Percentiles rank a stretch among this genome's conserved stretches.
phyloP scores from a whole-genome alignment of 2,888 invertebrate genomes.

The Polydrusus tereticollis region DNA sequence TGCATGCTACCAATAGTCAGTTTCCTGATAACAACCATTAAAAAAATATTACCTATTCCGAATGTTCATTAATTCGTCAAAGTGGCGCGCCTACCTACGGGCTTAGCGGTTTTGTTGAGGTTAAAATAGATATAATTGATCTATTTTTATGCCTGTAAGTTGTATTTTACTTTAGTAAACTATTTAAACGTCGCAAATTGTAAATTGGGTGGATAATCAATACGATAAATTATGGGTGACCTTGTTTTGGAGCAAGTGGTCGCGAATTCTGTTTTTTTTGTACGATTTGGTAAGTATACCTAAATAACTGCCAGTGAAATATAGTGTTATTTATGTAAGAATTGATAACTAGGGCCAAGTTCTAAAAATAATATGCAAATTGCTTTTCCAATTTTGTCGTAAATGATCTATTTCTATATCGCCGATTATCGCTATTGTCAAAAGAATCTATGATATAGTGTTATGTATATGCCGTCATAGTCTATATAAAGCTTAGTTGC shows the following conservation, averaged over 20 bases:
- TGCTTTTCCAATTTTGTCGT: too few relatives aligned
- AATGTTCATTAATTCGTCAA: conserved; percentile 6
- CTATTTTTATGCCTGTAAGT: conserved; percentile 2
- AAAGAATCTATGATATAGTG: too few relatives aligned
- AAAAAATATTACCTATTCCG: conserved; percentile 9
- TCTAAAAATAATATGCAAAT: too few relatives aligned
- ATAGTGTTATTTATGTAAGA: too few relatives aligned
- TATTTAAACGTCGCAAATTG: conserved; percentile 11
- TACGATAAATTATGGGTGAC: conserved; percentile 28
- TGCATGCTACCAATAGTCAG: neutral
- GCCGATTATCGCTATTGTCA: too few relatives aligned
- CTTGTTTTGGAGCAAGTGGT: conserved; percentile 26
- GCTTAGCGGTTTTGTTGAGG: conserved; percentile 6
- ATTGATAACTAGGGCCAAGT: too few relatives aligned
- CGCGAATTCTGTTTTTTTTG: conserved; percentile 50
- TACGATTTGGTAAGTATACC: conserved; percentile 31
- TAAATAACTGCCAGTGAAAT: too few relatives aligned
- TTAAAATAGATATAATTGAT: conserved; percentile 21
- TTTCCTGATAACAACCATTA: neutral
- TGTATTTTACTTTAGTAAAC: conserved; percentile 8
- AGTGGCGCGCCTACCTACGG: neutral
- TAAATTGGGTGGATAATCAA: neutral
- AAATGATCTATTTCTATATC: too few relatives aligned
- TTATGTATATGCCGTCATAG: too few relatives aligned
- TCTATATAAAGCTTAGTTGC: too few relatives aligned